Base-by-base conservation (phyloP, 1,140 invertebrate genomes). In the Eupristina koningsbergeri region DNA sequence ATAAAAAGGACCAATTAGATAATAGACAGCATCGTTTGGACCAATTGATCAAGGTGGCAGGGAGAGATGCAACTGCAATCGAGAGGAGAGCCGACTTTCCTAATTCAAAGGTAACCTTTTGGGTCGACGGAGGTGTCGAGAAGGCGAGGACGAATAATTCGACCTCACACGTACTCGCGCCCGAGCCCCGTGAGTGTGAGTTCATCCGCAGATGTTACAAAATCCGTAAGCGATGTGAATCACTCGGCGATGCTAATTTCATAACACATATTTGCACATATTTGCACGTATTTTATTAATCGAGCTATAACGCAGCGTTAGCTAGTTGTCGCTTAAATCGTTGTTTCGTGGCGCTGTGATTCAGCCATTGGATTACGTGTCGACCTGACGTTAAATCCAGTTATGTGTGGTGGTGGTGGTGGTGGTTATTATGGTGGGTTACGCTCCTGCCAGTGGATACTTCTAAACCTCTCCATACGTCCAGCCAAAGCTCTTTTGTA, bases 271-370 rank as follows among this genome's bases (percentile, higher is more conserved):
- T n/a, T n/a, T n/a, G n/a, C 64, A 34, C 22, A 7, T n/a, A n/a
- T n/a, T n/a, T n/a, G n/a, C n/a, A 34, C n/a, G 53, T 84, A 73
- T 80, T 80, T 84, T 84, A 84, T 80, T 84, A 84, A 84, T 84
- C 53, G 36, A 73, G 64, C 11, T 45, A 0, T 73, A 61, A 34
- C 17, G n/a, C 58, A 5, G 31, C 26, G 69, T 71, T 75, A 84
- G 69, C 61, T 75, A 84, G 80, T 84, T 80, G 76, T 84, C 77
- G 82, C 45, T 69, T 61, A 34, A 71, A 78, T 64, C 74, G 61
- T 47, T 34, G 74, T 26, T 39, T 17, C 47, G 67, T 67, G 45
- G 29, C n/a, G n/a, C n/a, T n/a, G n/a, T n/a, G n/a, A n/a, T n/a
- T n/a, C n/a, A n/a, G 19, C 36, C 58, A 79, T 82, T 61, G 61